Base-by-base conservation (phyloP, 2,797 vertebrate species). In the Sebastes kiyomatsui region DNA sequence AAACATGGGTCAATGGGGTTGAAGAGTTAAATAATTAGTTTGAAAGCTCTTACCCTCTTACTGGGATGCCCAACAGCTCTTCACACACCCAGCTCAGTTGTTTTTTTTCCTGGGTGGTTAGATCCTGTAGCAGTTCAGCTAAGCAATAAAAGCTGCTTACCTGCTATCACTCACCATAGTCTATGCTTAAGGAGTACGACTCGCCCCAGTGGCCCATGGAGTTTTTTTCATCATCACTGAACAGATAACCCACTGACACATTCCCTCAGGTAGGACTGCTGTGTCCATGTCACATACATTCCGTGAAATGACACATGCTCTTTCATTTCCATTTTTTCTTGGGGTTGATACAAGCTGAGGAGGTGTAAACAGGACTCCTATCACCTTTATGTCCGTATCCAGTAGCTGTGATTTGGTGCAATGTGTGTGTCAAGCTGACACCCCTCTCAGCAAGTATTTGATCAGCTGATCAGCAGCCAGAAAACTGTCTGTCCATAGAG, bases 401-500 rank as follows among this genome's bases (percentile, higher is more conserved):
- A 22, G 52, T 7, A 7, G 23, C 18, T 38, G 60, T 71, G 6
- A 5, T 33, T 60, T 52, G 46, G 28, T 54, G 23, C 8, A 11
- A 20, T 5, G 28, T 52, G n/a, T 33, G 56, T 14, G 5, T 30
- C 69, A 35, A 72, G 70, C 56, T 72, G 38, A 2, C 22, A 11
- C 25, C 58, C 12, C 13, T n/a, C 16, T 18, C 42, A n/a, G n/a
- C 22, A 12, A 12, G 16, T 33, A 11, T 72, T 18, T 67, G 62
- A 52, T 59, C 54, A 52, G 38, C 62, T 64, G 70, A 80, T 46
- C 78, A 56, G 58, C 46, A 54, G 30, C 49, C 27, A 65, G 67
- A 32, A 23, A 68, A 52, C n/a, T 1, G 10, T 6, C 14, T 16
- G 60, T 56, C 27, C 27, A 33, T 14, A 1, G 25, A 42, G 49